Conservation (phyloP, 2,797 vertebrate genomes). For the Gymnothorax reevesii region DNA sequence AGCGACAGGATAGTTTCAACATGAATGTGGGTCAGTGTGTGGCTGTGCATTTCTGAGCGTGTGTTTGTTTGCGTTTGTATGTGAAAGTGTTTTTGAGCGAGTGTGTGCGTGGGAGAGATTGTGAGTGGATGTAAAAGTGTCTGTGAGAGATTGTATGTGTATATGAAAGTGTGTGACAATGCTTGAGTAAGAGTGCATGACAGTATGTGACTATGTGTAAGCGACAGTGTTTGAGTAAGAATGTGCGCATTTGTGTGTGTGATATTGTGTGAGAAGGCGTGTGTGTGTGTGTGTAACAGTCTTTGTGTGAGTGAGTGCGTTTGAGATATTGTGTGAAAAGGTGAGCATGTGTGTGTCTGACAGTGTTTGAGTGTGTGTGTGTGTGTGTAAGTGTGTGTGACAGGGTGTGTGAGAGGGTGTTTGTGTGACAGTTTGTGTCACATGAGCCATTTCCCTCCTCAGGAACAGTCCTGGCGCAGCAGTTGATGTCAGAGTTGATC, state of each 20-base stretch:
- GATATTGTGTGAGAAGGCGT: too few species aligned
- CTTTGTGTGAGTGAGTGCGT: not conserved
- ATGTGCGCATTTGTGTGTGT: not conserved
- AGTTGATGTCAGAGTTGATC: slow-evolving; percentile 65
- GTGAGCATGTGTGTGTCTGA: not conserved
- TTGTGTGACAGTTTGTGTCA: not conserved
- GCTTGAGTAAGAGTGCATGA: not conserved
- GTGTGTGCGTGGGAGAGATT: not conserved
- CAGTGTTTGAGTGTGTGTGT: not conserved
- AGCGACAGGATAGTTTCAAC: too few species aligned
- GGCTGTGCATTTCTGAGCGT: not conserved
- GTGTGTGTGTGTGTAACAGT: not conserved
- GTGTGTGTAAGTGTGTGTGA: not conserved
- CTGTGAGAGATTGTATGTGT: too few species aligned
- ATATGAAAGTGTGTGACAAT: not conserved
- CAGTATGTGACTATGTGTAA: not conserved
- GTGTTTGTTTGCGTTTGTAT: not conserved
- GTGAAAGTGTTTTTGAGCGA: not conserved
- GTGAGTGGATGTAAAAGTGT: not conserved
- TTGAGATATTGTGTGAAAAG: not conserved
- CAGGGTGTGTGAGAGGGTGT: not conserved
- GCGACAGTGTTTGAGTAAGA: not conserved
- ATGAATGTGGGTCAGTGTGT: not conserved
- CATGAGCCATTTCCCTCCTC: slow-evolving; percentile 47
- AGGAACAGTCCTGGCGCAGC: slow-evolving; percentile 60